Percentiles rank a stretch among this genome's conserved stretches.
Evolutionary conservation across 2,888 invertebrate genomes (phyloP).

Genomic region (Julus scandinavius): DNA sequence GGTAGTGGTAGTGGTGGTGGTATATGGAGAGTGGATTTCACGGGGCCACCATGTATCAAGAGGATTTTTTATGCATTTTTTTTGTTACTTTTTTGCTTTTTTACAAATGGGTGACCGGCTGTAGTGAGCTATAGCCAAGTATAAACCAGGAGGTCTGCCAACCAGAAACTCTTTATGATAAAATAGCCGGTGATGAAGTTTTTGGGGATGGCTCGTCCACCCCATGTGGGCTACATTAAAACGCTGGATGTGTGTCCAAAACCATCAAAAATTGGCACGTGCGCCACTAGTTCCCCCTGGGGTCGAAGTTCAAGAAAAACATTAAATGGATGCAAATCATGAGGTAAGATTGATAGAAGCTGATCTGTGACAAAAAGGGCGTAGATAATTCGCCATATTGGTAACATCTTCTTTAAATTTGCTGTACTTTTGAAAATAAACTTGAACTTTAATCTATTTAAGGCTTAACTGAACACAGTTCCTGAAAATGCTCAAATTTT

Average conservation of each 20-base stretch:
- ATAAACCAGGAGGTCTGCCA: neutral
- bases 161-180: neutral
- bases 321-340: neutral
- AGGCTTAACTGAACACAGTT: no score
- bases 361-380: neutral
- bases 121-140: neutral
- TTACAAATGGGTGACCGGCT: neutral
- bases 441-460: no score
- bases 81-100: neutral
- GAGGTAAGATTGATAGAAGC: neutral
- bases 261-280: neutral
- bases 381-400: neutral
- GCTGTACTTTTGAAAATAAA: no score
- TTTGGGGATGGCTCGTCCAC: neutral
- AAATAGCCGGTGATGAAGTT: neutral
- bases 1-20: neutral
- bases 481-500: no score
- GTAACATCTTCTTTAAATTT: neutral
- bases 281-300: slow-evolving; percentile 1
- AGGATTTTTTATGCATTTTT: neutral
- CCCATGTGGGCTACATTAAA: neutral
- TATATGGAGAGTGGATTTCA: slow-evolving; percentile 4
- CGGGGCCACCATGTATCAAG: slow-evolving; percentile 5
- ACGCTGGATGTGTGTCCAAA: neutral
- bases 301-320: neutral